These are phyloP conservation scores for Myrmophylax atrothorax DNA, from an alignment of 2,113 vertebrate species.

Conservation along the genomic window DNA sequence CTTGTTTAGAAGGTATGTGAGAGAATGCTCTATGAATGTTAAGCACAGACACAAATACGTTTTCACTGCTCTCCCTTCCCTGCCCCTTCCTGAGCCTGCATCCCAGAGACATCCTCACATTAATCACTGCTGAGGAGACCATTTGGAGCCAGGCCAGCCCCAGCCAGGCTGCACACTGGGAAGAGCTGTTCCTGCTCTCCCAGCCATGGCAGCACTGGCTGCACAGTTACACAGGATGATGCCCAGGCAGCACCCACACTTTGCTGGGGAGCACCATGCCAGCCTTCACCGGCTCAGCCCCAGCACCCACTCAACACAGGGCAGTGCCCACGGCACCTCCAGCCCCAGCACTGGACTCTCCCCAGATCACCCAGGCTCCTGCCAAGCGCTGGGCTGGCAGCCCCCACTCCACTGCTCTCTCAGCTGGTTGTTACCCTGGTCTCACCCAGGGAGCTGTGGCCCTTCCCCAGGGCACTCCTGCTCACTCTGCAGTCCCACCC, in stretches of 20 bases:
- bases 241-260: accelerated
- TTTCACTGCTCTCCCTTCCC: background rate
- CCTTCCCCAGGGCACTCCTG: accelerated
- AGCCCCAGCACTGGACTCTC: background rate
- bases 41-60: background rate
- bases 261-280: background rate
- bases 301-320: accelerated
- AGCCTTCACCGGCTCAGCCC: background rate
- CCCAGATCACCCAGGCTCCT: background rate
- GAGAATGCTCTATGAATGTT: background rate
- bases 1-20: background rate
- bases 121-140: background rate
- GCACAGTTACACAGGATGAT: accelerated
- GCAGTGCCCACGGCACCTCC: background rate
- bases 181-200: background rate
- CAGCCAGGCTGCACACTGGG: background rate
- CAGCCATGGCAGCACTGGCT: accelerated
- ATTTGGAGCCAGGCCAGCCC: background rate
- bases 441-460: background rate
- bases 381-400: background rate
- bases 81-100: background rate
- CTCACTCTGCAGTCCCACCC: background rate
- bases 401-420: accelerated
- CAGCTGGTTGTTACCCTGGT: accelerated
- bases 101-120: background rate